Conservation (phyloP, 2,113 vertebrate genomes). For the Hippocampus abdominalis region DNA sequence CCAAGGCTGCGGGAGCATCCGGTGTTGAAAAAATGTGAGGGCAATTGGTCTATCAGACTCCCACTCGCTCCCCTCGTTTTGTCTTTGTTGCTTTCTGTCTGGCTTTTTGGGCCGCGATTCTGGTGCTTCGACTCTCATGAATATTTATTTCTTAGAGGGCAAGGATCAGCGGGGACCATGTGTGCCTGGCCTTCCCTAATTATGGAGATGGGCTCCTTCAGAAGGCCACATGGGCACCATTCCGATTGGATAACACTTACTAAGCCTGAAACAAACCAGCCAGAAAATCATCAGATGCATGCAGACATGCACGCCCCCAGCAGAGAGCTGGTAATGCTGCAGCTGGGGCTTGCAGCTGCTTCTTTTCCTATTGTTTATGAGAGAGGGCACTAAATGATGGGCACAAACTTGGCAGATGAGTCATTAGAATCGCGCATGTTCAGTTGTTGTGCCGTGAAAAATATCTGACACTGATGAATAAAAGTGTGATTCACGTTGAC, state of each 20-base stretch:
- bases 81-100: slow-evolving; percentile 40
- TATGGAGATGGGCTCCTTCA: slow-evolving; percentile 44
- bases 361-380: slow-evolving; percentile 33
- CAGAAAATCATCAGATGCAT: neutral
- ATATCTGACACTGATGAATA: slow-evolving; percentile 15
- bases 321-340: slow-evolving; percentile 32
- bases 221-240: neutral
- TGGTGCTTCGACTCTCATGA: slow-evolving; percentile 63
- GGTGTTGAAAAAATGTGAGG: slow-evolving; percentile 19
- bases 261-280: slow-evolving; percentile 27
- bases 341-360: slow-evolving; percentile 50
- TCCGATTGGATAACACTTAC: slow-evolving; percentile 40
- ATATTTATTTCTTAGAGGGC: slow-evolving; percentile 64
- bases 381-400: slow-evolving; percentile 41
- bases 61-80: slow-evolving; percentile 5
- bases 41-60: slow-evolving; percentile 18
- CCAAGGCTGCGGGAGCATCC: slow-evolving; percentile 12
- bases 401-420: slow-evolving; percentile 19
- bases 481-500: slow-evolving; percentile 39
- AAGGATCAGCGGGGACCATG: slow-evolving; percentile 62
- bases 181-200: slow-evolving; percentile 62
- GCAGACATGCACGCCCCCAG: neutral
- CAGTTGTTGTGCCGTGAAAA: neutral
- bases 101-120: slow-evolving; percentile 58
- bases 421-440: neutral